Evolutionary conservation across 1,140 invertebrate species (phyloP).

Genomic region (Hypsibius dujardini): DNA sequence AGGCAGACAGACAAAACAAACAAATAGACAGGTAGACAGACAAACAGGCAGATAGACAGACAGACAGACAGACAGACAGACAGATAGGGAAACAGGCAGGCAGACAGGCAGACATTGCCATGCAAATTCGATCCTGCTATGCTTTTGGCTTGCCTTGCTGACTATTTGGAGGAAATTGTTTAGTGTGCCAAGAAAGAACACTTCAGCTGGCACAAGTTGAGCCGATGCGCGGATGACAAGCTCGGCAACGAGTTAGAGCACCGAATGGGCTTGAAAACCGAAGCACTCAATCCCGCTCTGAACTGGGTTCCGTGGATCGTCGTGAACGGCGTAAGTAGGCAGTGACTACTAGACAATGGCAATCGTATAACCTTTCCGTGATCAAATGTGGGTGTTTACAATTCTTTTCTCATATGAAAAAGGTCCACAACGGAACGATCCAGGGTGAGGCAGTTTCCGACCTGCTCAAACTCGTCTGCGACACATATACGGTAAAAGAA

Average conservation of each 20-base stretch:
- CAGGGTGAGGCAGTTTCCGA: not conserved
- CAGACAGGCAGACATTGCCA: slow-evolving; percentile 22
- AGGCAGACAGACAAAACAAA: no score
- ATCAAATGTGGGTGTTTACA: not conserved
- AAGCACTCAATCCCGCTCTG: slow-evolving; percentile 46
- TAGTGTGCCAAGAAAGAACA: slow-evolving; percentile 31
- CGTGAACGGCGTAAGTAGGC: slow-evolving; percentile 45
- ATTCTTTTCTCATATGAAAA: not conserved
- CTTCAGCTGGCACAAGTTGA: slow-evolving; percentile 43
- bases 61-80: no score
- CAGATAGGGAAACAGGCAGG: no score
- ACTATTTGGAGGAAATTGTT: not conserved
- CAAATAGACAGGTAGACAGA: no score
- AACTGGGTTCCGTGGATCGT: slow-evolving; percentile 67
- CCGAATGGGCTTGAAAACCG: slow-evolving; percentile 54
- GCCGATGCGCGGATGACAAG: slow-evolving; percentile 45
- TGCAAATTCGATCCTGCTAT: slow-evolving; percentile 29
- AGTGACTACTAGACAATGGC: not conserved
- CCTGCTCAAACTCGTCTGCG: not conserved
- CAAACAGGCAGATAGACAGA: no score
- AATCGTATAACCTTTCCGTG: no score
- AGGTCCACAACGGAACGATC: not conserved
- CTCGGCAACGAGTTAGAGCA: slow-evolving; percentile 53
- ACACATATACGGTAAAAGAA: not conserved
- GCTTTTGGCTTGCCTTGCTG: no score